A percentile compares a stretch with the other conserved stretches of the same genome.
These are phyloP conservation scores for Thripadectes ignobilis DNA, from an alignment of 2,797 vertebrate species.

Conservation along the genomic window DNA sequence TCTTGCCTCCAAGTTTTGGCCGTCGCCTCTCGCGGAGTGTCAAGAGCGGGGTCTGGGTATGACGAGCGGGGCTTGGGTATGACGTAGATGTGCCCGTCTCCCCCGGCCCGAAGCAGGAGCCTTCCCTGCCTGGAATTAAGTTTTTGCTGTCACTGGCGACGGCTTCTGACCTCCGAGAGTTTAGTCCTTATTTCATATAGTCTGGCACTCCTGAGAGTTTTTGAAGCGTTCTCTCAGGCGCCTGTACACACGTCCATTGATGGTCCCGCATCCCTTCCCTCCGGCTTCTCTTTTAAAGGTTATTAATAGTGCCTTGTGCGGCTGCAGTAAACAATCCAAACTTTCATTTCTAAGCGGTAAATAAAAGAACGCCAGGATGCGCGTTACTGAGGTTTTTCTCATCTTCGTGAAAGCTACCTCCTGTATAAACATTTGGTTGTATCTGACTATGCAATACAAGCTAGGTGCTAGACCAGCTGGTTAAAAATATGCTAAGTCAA, in stretches of 20 bases:
- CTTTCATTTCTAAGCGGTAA: conserved; percentile 72
- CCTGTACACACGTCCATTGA: conserved; percentile 20
- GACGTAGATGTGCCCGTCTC: neutral
- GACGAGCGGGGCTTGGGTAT: neutral
- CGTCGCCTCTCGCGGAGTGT: conserved; percentile 17
- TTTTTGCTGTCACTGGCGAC: conserved; percentile 46
- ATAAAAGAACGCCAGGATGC: conserved; percentile 71
- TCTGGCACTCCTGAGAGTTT: conserved; percentile 21
- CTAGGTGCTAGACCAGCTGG: conserved; percentile 86
- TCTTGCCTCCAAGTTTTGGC: conserved; percentile 46
- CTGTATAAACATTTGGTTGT: conserved; percentile 85
- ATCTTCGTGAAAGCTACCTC: conserved; percentile 80
- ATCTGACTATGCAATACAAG: conserved; percentile 81
- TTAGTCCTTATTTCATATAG: conserved; percentile 14
- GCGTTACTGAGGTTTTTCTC: conserved; percentile 66
- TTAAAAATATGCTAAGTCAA: conserved; percentile 86
- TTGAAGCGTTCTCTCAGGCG: neutral
- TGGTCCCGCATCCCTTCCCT: conserved; percentile 60
- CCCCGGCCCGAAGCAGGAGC: conserved; percentile 16
- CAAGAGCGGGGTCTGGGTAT: conserved; percentile 54
- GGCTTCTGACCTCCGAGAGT: neutral
- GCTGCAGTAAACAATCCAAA: conserved; percentile 72
- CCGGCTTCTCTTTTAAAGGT: conserved; percentile 58
- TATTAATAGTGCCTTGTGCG: conserved; percentile 73
- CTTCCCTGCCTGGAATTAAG: conserved; percentile 36